These are phyloP conservation scores for Halichondria panicea DNA, from an alignment of 37 sponge, comb jelly and placozoan species.

Conservation along the genomic window DNA sequence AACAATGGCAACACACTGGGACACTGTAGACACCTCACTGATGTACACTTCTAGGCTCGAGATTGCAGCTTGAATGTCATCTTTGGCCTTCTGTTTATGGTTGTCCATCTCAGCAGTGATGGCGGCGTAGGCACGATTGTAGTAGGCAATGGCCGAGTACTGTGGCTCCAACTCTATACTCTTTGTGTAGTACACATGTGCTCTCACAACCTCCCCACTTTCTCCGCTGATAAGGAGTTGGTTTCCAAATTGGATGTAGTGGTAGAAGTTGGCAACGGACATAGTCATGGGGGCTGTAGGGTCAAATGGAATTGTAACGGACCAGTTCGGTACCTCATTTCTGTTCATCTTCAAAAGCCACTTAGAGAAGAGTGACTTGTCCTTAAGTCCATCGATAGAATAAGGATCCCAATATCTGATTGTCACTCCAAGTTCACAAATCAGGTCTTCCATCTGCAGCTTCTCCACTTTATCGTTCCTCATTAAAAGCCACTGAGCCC, in stretches of 20 bases:
- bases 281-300: background rate
- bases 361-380: too few relatives aligned
- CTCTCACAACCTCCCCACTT: background rate
- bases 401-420: too few relatives aligned
- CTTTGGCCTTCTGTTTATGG: background rate
- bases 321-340: too few relatives aligned
- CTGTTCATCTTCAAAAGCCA: too few relatives aligned
- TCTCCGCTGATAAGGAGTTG: background rate
- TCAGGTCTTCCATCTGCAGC: background rate
- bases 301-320: background rate
- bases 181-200: background rate
- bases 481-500: slow-evolving; percentile 7
- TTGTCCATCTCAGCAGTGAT: background rate
- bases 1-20: background rate
- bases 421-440: too few relatives aligned
- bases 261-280: background rate
- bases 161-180: background rate
- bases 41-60: background rate
- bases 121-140: slow-evolving; percentile 9
- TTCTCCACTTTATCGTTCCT: background rate
- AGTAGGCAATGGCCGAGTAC: background rate
- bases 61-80: background rate
- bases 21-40: background rate
- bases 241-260: slow-evolving; percentile 2
- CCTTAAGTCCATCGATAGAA: too few relatives aligned